Evolutionary conservation across 2,888 invertebrate genomes (phyloP).

Genomic region (Megamerina dolium): DNA sequence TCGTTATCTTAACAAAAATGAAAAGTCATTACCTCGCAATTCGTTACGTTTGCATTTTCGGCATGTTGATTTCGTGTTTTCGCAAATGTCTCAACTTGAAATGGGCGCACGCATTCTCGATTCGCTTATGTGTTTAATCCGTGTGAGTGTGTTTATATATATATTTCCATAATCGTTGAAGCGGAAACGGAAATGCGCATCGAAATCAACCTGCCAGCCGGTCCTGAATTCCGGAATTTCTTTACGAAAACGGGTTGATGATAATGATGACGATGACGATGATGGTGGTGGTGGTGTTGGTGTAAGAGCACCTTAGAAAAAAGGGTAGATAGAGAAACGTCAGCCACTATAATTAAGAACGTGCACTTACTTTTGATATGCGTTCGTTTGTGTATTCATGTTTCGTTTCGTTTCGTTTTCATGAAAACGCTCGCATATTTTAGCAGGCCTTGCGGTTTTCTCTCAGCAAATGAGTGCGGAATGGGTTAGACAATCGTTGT

Average conservation of each 20-base stretch:
- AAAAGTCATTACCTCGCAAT: constrained; percentile 43
- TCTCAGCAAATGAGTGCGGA: background rate
- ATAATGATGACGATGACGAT: background rate
- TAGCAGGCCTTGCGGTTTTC: background rate
- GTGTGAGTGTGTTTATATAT: constrained; percentile 4
- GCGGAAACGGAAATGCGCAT: constrained; percentile 10
- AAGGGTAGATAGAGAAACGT: background rate
- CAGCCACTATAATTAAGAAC: constrained; percentile 11
- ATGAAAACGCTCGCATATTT: background rate
- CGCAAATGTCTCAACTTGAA: too few relatives aligned
- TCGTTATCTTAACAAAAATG: constrained; percentile 37
- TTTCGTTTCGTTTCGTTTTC: too few relatives aligned
- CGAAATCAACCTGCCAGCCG: background rate
- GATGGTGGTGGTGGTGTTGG: background rate
- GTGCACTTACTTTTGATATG: too few relatives aligned
- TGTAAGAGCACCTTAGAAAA: background rate
- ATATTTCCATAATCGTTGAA: constrained; percentile 6
- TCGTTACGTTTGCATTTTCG: constrained; percentile 13
- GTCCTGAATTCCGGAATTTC: background rate
- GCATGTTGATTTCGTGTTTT: background rate
- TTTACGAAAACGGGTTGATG: background rate
- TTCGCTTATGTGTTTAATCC: too few relatives aligned
- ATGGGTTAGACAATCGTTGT: background rate
- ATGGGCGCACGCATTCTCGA: too few relatives aligned
- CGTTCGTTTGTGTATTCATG: too few relatives aligned